These are phyloP conservation scores for Plebejus anna DNA, from an alignment of 2,888 invertebrate species.

Conservation along the genomic window DNA sequence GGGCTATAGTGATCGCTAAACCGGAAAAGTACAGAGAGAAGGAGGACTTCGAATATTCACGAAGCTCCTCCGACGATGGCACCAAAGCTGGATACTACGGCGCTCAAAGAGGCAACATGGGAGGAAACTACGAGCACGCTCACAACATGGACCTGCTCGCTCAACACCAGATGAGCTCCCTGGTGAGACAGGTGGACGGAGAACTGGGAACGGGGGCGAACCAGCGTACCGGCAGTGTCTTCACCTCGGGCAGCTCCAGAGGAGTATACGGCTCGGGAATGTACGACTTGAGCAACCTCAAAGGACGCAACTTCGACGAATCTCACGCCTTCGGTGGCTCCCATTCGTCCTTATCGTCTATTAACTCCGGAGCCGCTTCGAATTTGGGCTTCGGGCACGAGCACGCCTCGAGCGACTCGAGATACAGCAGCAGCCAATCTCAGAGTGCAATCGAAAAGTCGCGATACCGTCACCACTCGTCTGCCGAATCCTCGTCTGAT, in stretches of 20 bases:
- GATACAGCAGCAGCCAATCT: constrained; percentile 43
- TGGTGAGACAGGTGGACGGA: constrained; percentile 63
- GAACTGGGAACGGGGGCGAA: constrained; percentile 66
- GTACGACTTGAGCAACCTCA: constrained; percentile 60
- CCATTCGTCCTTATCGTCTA: constrained; percentile 33
- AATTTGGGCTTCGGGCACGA: constrained; percentile 29
- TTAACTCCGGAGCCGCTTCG: constrained; percentile 35
- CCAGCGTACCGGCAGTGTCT: constrained; percentile 62
- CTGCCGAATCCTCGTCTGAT: constrained; percentile 40
- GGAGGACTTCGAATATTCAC: constrained; percentile 72
- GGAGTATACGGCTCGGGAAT: constrained; percentile 65
- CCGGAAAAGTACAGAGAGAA: constrained; percentile 70
- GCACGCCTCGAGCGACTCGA: constrained; percentile 33
- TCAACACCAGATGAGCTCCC: constrained; percentile 70
- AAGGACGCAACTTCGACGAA: constrained; percentile 68
- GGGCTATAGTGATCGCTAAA: constrained; percentile 55
- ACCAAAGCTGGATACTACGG: constrained; percentile 68
- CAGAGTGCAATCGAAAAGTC: constrained; percentile 45
- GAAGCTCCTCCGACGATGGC: constrained; percentile 73
- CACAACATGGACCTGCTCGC: constrained; percentile 74
- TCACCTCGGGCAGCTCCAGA: constrained; percentile 64
- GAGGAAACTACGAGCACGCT: constrained; percentile 71
- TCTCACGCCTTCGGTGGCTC: constrained; percentile 45
- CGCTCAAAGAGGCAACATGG: constrained; percentile 75
- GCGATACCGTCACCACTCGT: constrained; percentile 46